Evolutionary conservation across 2,888 invertebrate genomes (phyloP), one percentile per base, ranked within the genome.

Genomic region (Pyrrhia umbra): DNA sequence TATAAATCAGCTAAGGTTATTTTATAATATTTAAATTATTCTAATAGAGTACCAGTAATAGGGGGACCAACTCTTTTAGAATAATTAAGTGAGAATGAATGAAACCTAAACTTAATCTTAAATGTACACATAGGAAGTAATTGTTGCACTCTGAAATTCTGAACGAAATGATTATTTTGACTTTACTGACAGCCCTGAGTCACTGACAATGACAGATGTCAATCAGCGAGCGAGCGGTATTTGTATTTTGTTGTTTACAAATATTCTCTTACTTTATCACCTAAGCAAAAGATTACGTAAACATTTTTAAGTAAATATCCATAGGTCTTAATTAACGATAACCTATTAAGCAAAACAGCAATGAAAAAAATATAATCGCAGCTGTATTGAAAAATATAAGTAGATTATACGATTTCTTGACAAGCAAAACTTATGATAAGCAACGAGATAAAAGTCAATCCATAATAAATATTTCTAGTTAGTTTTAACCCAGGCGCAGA

Each of bases 381-480:
- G 20, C 27, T 49, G 40, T 2, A 6, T 18, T 13, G 8, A 18
- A 25, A 61, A 46, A 54, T 21, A 39, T 27, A 68, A n/a, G 40
- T 37, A 37, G 37, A 45, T 10, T 23, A 40, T 37, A 46, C 40
- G 9, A 4, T 45, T 42, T 56, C 37, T 39, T 66, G 47, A 27
- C 51, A 66, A 27, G 1, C 10, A 20, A 49, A 47, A 45, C 16
- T 10, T 42, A 45, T 55, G 71, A 68, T 72, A 72, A 63, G 57
- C 37, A 39, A 0, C 9, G 18, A 58, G 72, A 68, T 71, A 71
- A 55, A 51, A 52, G 43, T 37, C n/a, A n/a, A n/a, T n/a, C 39
- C 25, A 25, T 42, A 57, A 16, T 20, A 67, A 15, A 37, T 37
- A 37, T 49, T 71, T 37, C 13, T 1, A 52, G 6, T 49, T 34